Conservation (phyloP, 2,797 vertebrate species). For the Sus cebifrons region DNA sequence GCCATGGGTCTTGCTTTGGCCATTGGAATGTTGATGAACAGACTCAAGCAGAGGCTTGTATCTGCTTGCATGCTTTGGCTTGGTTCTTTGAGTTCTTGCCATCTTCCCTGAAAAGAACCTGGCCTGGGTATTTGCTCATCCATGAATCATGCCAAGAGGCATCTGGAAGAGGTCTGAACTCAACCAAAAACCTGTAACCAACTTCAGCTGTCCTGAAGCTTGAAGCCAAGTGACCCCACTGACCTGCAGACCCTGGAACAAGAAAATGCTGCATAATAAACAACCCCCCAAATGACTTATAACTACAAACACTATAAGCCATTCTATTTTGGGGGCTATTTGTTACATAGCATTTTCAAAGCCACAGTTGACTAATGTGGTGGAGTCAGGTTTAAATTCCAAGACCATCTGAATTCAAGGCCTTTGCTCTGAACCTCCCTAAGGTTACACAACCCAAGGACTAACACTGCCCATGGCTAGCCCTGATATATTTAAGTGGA, state of each 20-base stretch:
- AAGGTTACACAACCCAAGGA: background rate
- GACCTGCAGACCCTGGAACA: background rate
- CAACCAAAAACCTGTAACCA: background rate
- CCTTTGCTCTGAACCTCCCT: background rate
- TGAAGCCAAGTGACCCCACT: background rate
- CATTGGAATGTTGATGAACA: background rate
- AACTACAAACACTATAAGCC: background rate
- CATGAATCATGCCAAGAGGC: background rate
- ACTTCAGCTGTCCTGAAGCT: background rate
- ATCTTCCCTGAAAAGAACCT: background rate
- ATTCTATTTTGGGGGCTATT: background rate
- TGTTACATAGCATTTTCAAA: conserved; percentile 4
- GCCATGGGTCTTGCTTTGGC: background rate
- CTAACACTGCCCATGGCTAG: background rate
- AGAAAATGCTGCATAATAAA: background rate
- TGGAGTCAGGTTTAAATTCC: background rate
- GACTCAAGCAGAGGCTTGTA: background rate
- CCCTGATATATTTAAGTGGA: background rate
- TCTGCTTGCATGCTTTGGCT: background rate
- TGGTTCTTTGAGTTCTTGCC: background rate
- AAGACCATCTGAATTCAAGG: background rate
- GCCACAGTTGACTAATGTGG: background rate
- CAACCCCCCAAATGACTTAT: no score
- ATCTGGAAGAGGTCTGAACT: background rate
- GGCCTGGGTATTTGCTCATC: background rate